Base-by-base conservation (phyloP, 2,113 vertebrate species). In the Melanotaenia duboulayi region DNA sequence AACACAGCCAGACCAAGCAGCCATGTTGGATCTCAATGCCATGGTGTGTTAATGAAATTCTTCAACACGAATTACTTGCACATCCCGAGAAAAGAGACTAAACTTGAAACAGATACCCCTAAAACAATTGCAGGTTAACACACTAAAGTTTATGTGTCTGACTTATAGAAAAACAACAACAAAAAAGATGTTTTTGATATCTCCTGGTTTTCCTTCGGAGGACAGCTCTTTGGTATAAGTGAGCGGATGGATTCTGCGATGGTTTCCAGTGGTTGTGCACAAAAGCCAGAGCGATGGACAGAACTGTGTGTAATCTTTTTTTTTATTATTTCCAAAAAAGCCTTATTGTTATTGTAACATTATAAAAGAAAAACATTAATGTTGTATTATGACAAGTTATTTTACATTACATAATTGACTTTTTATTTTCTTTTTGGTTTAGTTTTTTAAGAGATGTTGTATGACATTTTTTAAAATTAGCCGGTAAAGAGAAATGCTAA, bases 311-410 rank as follows among this genome's bases (percentile, higher is more conserved):
- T 93, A 87, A 92, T 91, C 88, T 89, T 88, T 91, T 93, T 28
- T 28, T 28, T 28, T 28, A 86, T 92, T 90, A 92, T 94, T 94
- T 94, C 93, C 92, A 93, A 92, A 93, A 93, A 93, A 93, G 94
- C 94, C 94, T 95, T 95, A 95, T 92, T 93, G 91, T 93, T 91
- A 89, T 79, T 91, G 92, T 92, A 92, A 93, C 93, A 91, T 93
- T 90, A 90, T 89, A 83, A 84, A 35, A 85, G 82, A 84, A 35
- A 85, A 83, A 87, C 87, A 90, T 92, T 88, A 90, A 85, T 89
- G 84, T 94, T 90, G 85, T 93, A 92, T 86, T 91, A 88, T 81
- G 85, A 90, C 74, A 72, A 88, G 77, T 90, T 92, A 87, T 88
- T 91, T 92, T 90, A 84, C 83, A 91, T 92, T 78, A 84, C 89